phyloP scores from a whole-genome alignment of 1,140 invertebrate species.

The Euwallacea similis region DNA sequence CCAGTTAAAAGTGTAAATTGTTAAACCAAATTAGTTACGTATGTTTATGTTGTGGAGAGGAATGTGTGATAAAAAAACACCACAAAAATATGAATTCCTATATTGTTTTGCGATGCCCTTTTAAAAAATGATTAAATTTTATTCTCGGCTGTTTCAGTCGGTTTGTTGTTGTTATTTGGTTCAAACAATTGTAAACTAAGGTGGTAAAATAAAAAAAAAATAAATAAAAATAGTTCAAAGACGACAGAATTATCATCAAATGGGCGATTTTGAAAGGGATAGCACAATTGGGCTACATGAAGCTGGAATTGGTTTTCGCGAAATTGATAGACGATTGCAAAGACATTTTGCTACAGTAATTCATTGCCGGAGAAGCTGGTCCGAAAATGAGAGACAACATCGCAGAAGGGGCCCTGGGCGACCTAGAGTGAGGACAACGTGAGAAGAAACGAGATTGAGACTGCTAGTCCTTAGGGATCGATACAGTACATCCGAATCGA shows the following conservation, averaged over 20 bases:
- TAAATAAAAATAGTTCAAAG: neutral
- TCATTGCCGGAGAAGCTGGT: neutral
- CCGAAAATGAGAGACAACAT: neutral
- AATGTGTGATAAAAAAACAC: neutral
- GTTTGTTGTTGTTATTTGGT: neutral
- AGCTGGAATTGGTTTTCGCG: neutral
- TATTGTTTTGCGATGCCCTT: neutral
- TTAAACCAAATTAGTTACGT: neutral
- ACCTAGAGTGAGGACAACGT: neutral
- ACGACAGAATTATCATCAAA: neutral
- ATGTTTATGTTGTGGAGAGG: neutral
- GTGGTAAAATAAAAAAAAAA: neutral
- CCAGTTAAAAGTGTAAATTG: neutral
- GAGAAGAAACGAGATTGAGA: neutral
- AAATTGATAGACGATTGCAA: neutral
- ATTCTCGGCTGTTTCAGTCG: neutral
- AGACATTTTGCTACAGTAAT: neutral
- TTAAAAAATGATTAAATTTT: neutral
- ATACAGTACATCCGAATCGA: constrained; percentile 8
- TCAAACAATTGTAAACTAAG: neutral
- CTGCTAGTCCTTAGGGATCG: constrained; percentile 8
- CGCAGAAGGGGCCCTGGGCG: neutral
- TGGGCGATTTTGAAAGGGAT: neutral
- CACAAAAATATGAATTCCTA: neutral
- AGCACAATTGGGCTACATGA: neutral